phyloP scores from a whole-genome alignment of 1,140 invertebrate species.

The Cotesia typhae region DNA sequence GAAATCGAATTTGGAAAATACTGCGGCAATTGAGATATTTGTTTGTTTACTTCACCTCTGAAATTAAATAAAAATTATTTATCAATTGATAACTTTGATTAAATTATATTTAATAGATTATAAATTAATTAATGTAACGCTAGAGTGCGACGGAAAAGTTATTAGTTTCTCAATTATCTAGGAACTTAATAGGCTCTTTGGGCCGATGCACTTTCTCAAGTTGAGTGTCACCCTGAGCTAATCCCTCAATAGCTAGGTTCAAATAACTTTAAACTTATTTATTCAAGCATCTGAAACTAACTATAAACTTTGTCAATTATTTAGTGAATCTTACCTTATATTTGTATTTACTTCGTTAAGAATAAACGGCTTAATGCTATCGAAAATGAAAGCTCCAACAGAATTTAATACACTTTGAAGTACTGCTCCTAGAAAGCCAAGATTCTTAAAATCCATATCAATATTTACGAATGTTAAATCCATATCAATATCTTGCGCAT shows the following conservation, averaged over 20 bases:
- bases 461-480: constrained; percentile 82
- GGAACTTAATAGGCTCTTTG: too few species aligned
- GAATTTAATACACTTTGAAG: constrained; percentile 83
- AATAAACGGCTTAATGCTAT: constrained; percentile 85
- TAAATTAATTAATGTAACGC: too few species aligned
- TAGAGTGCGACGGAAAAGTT: too few species aligned
- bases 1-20: constrained; percentile 86
- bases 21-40: constrained; percentile 70
- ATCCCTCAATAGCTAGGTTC: background rate
- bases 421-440: constrained; percentile 77
- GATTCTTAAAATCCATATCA: constrained; percentile 81
- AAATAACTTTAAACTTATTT: constrained; percentile 43
- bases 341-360: constrained; percentile 78
- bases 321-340: constrained; percentile 56
- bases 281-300: too few species aligned
- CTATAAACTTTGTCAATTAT: too few species aligned
- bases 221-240: too few species aligned
- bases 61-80: constrained; percentile 34
- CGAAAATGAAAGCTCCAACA: constrained; percentile 81
- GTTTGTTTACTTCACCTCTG: constrained; percentile 66
- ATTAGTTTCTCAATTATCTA: too few species aligned
- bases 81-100: background rate
- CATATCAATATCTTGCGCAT: constrained; percentile 80
- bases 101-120: too few species aligned
- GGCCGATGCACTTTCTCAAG: too few species aligned